A percentile compares a stretch with the other conserved stretches of the same genome.
These are phyloP conservation scores for Puffinus mauretanicus DNA, from an alignment of 2,113 vertebrate genomes.

Conservation along the genomic window DNA sequence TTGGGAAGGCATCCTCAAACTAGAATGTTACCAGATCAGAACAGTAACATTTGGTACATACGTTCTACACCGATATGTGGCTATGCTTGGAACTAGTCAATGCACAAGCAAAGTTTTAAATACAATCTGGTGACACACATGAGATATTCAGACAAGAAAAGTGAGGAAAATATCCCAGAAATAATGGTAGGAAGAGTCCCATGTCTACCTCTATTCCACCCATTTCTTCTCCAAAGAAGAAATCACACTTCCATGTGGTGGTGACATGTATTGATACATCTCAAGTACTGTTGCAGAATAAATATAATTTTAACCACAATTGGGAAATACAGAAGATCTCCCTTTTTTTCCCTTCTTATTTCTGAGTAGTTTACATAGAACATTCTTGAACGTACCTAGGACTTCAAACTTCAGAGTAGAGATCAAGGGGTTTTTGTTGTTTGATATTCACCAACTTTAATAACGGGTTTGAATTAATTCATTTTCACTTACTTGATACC, in stretches of 20 bases:
- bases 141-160: background rate
- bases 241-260: background rate
- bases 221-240: background rate
- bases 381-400: background rate
- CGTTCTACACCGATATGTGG: fast-evolving
- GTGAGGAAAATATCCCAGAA: background rate
- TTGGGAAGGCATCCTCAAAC: background rate
- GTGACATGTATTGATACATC: background rate
- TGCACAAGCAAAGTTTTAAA: background rate
- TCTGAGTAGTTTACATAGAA: background rate
- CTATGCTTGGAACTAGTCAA: background rate
- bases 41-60: background rate
- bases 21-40: background rate
- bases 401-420: background rate
- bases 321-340: background rate
- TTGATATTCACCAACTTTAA: background rate
- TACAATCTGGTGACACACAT: background rate
- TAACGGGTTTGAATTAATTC: background rate
- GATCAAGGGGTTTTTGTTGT: background rate
- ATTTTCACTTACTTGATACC: background rate
- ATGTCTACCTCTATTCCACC: background rate
- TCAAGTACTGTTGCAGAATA: background rate
- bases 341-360: background rate
- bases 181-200: background rate
- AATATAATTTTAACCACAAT: background rate